These are phyloP conservation scores for Meriones unguiculatus DNA, from an alignment of 2,113 vertebrate species.

Conservation along the genomic window DNA sequence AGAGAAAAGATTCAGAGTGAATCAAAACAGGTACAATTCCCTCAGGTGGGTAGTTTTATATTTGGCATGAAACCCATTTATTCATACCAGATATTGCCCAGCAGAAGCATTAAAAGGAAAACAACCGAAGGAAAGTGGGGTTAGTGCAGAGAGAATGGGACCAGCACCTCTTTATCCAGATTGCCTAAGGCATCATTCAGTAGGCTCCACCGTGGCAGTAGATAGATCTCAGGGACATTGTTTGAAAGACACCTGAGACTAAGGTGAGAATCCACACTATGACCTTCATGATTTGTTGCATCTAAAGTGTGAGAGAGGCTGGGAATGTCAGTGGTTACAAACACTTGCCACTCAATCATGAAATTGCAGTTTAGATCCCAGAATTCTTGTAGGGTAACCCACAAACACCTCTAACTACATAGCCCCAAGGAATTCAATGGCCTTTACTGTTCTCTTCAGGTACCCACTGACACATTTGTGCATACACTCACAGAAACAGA, in stretches of 20 bases:
- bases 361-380: background rate
- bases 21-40: constrained; percentile 72
- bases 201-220: background rate
- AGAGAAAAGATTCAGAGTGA: constrained; percentile 40
- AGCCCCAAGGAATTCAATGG: too few relatives aligned
- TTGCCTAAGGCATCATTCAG: background rate
- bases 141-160: background rate
- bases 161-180: background rate
- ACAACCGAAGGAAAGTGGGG: background rate
- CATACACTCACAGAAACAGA: background rate
- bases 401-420: background rate
- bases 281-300: background rate
- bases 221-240: background rate
- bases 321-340: too few relatives aligned
- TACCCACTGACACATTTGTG: background rate
- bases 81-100: constrained; percentile 37
- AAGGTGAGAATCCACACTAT: background rate
- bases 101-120: constrained; percentile 52
- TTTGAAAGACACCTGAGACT: background rate
- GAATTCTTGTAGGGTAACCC: background rate
- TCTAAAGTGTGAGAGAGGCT: background rate
- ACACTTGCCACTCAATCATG: background rate
- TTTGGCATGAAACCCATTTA: constrained; percentile 31
- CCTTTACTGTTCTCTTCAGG: background rate
- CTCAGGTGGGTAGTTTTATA: constrained; percentile 49